Conservation (phyloP, 2,113 vertebrate species). For the Pantherophis guttatus region DNA sequence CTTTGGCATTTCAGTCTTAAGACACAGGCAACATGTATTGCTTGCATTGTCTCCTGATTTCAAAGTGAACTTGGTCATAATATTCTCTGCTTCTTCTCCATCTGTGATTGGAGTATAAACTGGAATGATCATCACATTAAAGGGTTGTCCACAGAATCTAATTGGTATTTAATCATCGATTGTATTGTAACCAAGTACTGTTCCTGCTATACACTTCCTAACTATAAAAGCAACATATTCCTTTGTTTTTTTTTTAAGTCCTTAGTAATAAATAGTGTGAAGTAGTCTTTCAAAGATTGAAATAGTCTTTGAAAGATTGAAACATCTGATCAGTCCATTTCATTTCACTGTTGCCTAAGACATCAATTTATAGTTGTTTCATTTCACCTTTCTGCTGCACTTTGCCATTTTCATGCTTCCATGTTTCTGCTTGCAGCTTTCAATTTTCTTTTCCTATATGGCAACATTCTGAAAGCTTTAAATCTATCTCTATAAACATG, state of each 20-base stretch:
- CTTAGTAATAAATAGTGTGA: neutral
- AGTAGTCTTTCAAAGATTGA: neutral
- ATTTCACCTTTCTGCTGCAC: neutral
- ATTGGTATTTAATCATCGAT: neutral
- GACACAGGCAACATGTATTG: neutral
- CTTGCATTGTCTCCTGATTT: neutral
- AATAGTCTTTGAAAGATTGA: neutral
- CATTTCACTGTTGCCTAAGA: neutral
- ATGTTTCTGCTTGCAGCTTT: neutral
- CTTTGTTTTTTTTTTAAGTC: neutral
- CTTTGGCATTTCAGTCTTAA: neutral
- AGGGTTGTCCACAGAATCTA: neutral
- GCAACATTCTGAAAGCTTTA: neutral
- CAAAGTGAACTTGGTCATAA: neutral
- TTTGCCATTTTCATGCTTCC: neutral
- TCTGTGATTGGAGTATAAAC: neutral
- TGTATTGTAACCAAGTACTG: neutral
- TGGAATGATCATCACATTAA: neutral
- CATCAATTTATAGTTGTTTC: neutral
- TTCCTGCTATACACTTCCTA: neutral
- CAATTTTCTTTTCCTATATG: neutral
- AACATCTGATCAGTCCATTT: neutral
- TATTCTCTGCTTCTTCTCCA: neutral
- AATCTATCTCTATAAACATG: neutral
- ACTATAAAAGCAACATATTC: neutral